A percentile compares a stretch with the other conserved stretches of the same genome.
phyloP scores from a whole-genome alignment of 2,113 vertebrate genomes.

The Potamarius usumacintae region DNA sequence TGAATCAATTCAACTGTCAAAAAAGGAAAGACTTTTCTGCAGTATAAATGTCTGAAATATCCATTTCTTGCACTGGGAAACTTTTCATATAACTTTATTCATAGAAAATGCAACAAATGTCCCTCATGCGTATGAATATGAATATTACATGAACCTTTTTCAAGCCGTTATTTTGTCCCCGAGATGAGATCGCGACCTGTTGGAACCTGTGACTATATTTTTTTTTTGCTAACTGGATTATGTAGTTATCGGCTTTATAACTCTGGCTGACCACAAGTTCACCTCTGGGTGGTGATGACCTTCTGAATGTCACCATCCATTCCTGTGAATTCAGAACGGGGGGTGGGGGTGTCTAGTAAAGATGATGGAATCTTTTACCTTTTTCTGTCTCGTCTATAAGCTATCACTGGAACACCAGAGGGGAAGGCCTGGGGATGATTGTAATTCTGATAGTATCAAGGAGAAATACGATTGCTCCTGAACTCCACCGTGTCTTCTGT shows the following conservation, averaged over 20 bases:
- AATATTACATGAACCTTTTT: not conserved
- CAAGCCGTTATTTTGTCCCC: not conserved
- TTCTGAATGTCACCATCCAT: conserved; percentile 35
- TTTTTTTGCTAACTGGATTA: not conserved
- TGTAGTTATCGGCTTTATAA: not conserved
- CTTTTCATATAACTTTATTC: not conserved
- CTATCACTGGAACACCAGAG: not conserved
- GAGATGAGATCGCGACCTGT: not conserved
- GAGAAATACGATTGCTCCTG: not conserved
- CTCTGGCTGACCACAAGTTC: not conserved
- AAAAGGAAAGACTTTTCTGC: not conserved
- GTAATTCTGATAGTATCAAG: not conserved
- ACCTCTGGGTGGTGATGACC: conserved; percentile 1
- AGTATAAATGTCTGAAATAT: not conserved
- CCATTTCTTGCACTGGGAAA: not conserved
- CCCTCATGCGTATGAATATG: not conserved
- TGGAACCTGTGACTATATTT: not conserved
- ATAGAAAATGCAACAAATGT: not conserved
- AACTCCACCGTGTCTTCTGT: not conserved
- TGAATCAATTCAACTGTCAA: not conserved
- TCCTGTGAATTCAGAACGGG: not conserved
- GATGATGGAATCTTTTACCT: not conserved
- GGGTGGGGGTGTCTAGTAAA: not conserved
- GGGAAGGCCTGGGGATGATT: conserved; percentile 13
- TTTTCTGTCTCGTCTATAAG: conserved; percentile 18